Base-by-base conservation (phyloP, 1,140 invertebrate genomes). In the Cyphomyrmex costatus region DNA sequence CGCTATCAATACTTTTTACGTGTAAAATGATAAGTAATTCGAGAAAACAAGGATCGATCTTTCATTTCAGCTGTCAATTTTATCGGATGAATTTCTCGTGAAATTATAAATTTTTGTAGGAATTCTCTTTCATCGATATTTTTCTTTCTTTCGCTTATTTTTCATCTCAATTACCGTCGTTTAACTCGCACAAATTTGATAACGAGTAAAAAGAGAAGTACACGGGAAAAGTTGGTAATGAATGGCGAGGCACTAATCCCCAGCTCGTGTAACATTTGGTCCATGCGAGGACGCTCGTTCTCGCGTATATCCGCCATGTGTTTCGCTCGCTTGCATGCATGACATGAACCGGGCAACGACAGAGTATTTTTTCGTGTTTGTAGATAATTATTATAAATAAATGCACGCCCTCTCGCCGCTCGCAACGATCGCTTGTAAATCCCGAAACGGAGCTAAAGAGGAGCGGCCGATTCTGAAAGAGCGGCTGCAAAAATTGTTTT, bases 241-340 rank as follows among this genome's bases (percentile, higher is more conserved):
- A 93, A 92, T 89, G 86, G 88, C 79, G 76, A 65, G 70, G 49
- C 88, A 92, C 92, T 93, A 93, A 93, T 93, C 89, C 90, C 86
- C 73, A 42, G 60, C 76, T 89, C 91, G 71, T 85, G 86, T 77
- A 91, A 86, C 86, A 84, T 84, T 68, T 80, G 82, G 51, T 66
- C 53, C 42, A 49, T 68, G 53, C 70, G 33, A 30, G 16, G 12
- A 71, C 27, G 83, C 36, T 70, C 61, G 46, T 63, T 61, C 53
- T 51, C 27, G 53, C 56, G 30, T 51, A 42, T 70, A 30, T 21
- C 66, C 46, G 19, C n/a, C 21, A 27, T n/a, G 49, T 53, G 42
- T 66, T 49, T 36, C n/a, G 33, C 27, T 51, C 60, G 16, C 76
- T 42, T 56, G 33, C 84, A 66, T 21, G 85, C 58, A 10, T 30